These are phyloP conservation scores for Ochropleura plecta DNA, from an alignment of 2,888 invertebrate genomes.

Conservation along the genomic window DNA sequence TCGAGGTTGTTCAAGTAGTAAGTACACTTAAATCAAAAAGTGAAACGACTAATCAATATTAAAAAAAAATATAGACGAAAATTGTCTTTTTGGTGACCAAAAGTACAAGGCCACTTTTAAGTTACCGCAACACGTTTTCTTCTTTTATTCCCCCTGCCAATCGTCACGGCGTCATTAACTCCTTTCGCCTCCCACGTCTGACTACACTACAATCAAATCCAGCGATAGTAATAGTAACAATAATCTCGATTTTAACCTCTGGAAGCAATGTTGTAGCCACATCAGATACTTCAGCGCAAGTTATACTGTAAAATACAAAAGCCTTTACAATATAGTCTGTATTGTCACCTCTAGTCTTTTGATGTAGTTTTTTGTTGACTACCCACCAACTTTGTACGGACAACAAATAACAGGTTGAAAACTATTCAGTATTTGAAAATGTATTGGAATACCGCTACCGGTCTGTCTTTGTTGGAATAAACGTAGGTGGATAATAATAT, in stretches of 20 bases:
- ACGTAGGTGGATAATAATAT: not conserved
- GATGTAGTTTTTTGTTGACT: conserved; percentile 4
- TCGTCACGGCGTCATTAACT: no score
- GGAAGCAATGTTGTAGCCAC: not conserved
- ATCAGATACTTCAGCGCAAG: conserved; percentile 16
- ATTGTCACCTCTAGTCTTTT: conserved; percentile 28
- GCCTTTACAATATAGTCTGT: not conserved
- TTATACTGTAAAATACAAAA: not conserved
- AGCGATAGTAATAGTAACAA: conserved; percentile 21
- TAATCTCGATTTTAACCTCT: conserved; percentile 45
- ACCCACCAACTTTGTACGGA: conserved; percentile 36
- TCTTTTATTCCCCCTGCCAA: no score
- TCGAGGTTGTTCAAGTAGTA: no score
- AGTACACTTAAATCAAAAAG: no score
- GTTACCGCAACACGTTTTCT: no score
- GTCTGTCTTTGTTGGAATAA: not conserved
- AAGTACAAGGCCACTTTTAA: no score
- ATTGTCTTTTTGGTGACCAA: no score
- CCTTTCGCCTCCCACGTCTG: not conserved
- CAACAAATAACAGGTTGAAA: not conserved
- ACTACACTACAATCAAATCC: not conserved
- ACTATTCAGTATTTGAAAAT: conserved; percentile 23
- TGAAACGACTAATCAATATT: no score
- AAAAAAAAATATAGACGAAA: no score
- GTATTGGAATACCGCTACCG: not conserved